These are phyloP conservation scores for Clarias gariepinus DNA, from an alignment of 2,113 vertebrate species.

Conservation along the genomic window DNA sequence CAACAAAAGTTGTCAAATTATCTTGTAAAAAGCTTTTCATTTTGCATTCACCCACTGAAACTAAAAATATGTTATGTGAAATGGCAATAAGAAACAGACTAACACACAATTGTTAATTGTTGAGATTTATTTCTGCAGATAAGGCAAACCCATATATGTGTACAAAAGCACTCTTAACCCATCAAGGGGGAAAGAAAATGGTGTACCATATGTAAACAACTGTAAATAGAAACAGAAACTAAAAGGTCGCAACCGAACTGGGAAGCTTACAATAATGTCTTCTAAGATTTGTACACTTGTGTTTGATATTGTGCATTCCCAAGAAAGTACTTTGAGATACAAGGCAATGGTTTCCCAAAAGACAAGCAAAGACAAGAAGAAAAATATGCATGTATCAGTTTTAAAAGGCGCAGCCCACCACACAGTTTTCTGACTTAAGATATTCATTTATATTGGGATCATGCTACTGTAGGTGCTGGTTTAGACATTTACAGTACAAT, in stretches of 20 bases:
- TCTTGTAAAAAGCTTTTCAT: background rate
- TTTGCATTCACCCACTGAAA: background rate
- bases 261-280: background rate
- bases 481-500: slow-evolving; percentile 24
- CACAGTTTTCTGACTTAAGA: background rate
- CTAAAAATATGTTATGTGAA: background rate
- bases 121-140: background rate
- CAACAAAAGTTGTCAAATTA: background rate
- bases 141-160: background rate
- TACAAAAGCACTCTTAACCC: background rate
- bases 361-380: slow-evolving; percentile 47
- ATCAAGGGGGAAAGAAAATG: background rate
- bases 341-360: slow-evolving; percentile 46
- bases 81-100: background rate
- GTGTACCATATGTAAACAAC: background rate
- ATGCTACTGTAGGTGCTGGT: background rate
- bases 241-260: background rate
- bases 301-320: slow-evolving; percentile 53
- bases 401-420: slow-evolving; percentile 60
- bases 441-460: slow-evolving; percentile 1
- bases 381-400: slow-evolving; percentile 69
- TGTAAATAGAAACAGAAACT: background rate
- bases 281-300: slow-evolving; percentile 47
- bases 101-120: background rate
- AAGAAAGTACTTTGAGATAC: slow-evolving; percentile 39